Base-by-base conservation (phyloP, 2,797 vertebrate species). In the Anas acuta region DNA sequence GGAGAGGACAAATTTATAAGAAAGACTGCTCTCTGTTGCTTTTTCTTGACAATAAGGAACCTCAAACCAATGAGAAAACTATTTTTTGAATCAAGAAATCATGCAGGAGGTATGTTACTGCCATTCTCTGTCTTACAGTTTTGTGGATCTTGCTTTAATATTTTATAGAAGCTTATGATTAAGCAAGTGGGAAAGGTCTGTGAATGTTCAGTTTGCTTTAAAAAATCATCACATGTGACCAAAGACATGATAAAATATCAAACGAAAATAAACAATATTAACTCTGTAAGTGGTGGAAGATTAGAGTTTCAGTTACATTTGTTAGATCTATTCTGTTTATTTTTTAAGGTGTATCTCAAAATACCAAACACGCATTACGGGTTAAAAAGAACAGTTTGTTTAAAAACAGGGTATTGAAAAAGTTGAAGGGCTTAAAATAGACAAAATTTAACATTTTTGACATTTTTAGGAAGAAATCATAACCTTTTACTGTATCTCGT, bases 11-110 rank as follows among this genome's bases (percentile, higher is more conserved):
- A 56, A 69, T 26, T 7, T 61, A 0, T 56, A 84, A 61, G 15
- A 65, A 28, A 18, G 67, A 21, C 30, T 22, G 1, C 3, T 2
- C 23, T 54, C 43, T 39, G 12, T 5, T 39, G 28, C 2, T 1
- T 19, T 62, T 73, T 47, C 84, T 45, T 72, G 22, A 56, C 23
- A 30, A 30, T 8, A 93, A 83, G 22, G 12, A 61, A 61, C 47
- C 30, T n/a, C 43, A 20, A 79, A 69, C 13, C 18, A 39, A 9
- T 26, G 30, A 1, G 7, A 83, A 88, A 86, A 9, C 11, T 54
- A 11, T 9, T n/a, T 85, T 12, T 47, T 70, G 12, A 72, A 83
- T 47, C 30, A 47, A 47, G 32, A 73, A 80, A 67, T 77, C 16
- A 84, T 11, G n/a, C 0, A 73, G 56, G 41, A 76, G 49, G 49